These are phyloP conservation scores for Himalopsyche anomala DNA, from an alignment of 2,888 invertebrate genomes.

Conservation along the genomic window DNA sequence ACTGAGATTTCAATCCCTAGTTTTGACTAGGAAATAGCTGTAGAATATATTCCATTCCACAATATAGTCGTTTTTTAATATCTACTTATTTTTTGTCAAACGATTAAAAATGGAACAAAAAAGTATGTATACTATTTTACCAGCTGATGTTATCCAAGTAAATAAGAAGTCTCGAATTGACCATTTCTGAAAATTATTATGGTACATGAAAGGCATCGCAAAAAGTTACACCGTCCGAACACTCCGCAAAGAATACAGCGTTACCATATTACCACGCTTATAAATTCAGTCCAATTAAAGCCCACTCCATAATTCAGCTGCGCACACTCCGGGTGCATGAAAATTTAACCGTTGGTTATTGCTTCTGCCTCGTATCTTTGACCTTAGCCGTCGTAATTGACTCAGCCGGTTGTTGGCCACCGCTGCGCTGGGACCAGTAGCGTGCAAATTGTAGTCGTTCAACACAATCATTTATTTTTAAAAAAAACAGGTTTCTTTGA, in stretches of 20 bases:
- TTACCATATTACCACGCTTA: neutral
- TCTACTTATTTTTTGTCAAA: too few species aligned
- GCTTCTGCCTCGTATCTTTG: slow-evolving; percentile 28
- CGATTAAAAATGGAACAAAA: neutral
- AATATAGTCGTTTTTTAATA: too few species aligned
- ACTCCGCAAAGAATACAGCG: neutral
- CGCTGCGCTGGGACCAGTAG: neutral
- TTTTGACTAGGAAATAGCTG: too few species aligned
- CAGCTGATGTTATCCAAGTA: too few species aligned
- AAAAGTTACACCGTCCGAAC: neutral
- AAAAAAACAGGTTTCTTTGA: too few species aligned
- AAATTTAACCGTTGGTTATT: slow-evolving; percentile 40
- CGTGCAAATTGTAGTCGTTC: neutral
- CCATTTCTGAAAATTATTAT: too few species aligned
- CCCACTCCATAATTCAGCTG: slow-evolving; percentile 15
- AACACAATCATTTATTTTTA: too few species aligned
- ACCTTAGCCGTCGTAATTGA: slow-evolving; percentile 7
- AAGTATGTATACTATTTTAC: too few species aligned
- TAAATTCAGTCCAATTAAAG: slow-evolving; percentile 36
- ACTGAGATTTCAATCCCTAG: too few species aligned
- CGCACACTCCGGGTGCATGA: slow-evolving; percentile 14
- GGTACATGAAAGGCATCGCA: neutral
- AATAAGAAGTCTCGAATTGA: too few species aligned
- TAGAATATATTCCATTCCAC: too few species aligned
- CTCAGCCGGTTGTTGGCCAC: slow-evolving; percentile 12